Percentiles rank a stretch among this genome's conserved stretches.
Evolutionary conservation across 2,113 vertebrate genomes (phyloP).

Genomic region (Calyptommatus sinebrachiatus): DNA sequence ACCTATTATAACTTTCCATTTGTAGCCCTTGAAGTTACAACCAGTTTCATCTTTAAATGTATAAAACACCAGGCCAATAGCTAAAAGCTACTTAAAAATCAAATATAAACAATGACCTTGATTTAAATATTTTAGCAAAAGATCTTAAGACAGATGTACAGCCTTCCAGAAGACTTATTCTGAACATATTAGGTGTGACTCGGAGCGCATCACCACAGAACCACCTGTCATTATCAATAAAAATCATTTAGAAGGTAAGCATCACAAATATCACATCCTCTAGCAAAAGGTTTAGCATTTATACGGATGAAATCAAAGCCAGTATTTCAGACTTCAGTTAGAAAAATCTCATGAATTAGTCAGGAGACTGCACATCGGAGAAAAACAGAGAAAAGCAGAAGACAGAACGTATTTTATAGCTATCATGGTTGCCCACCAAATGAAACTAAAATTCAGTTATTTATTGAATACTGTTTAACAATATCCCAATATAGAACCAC

Average conservation of each 20-base stretch:
- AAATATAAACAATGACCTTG: conserved; percentile 50
- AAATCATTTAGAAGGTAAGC: conserved; percentile 52
- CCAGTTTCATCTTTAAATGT: conserved; percentile 48
- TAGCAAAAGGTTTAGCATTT: conserved; percentile 42
- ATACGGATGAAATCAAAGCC: conserved; percentile 46
- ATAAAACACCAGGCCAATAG: conserved; percentile 35
- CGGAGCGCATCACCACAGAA: conserved; percentile 54
- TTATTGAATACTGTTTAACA: neutral
- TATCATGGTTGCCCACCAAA: neutral
- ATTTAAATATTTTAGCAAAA: conserved; percentile 45
- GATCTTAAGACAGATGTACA: conserved; percentile 58
- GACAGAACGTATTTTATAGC: neutral
- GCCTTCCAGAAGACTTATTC: conserved; percentile 54
- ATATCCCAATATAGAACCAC: neutral
- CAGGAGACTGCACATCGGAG: neutral
- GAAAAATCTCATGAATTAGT: conserved; percentile 39
- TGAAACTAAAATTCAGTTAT: conserved; percentile 7
- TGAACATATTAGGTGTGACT: conserved; percentile 37
- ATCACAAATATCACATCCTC: conserved; percentile 42
- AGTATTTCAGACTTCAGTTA: conserved; percentile 19
- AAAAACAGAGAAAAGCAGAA: neutral
- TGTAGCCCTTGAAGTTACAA: conserved; percentile 50
- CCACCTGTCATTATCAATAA: conserved; percentile 52
- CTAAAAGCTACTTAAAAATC: conserved; percentile 52
- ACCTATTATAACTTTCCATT: conserved; percentile 56